Base-by-base conservation (phyloP, 2,113 vertebrate genomes). In the Lontra canadensis region DNA sequence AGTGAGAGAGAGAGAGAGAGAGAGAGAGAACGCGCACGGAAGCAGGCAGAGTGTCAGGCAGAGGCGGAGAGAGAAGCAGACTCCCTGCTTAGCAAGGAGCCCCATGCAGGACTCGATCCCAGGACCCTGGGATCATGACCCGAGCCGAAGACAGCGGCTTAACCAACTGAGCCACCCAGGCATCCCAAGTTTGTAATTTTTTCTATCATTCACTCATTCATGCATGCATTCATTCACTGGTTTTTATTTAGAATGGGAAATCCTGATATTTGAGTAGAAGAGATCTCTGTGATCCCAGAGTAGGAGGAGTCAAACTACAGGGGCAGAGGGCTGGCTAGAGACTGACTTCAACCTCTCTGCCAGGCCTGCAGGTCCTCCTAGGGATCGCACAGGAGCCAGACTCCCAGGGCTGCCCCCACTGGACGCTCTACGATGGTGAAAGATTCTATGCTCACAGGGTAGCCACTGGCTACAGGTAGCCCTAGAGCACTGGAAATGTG, bases 271-370 rank as follows among this genome's bases (percentile, higher is more conserved):
- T 55, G 20, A 88, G n/a, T 1, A 42, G 15, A 59, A 78, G 31
- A 34, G 31, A 76, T 4, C 8, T 36, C 39, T 89, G 17, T 39
- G 4, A 49, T 67, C 47, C 44, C 49, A 71, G 4, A 6, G 71
- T 4, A 82, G 6, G 86, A 20, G 9, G 59, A 36, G 3, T 23
- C 57, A n/a, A 81, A 52, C 25, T 31, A 17, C 81, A 79, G 52
- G 39, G 12, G 6, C 36, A 61, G 59, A 83, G 4, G 18, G n/a
- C 52, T 39, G 59, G 20, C 11, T 6, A 31, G 10, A 63, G 29
- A 52, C 4, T 2, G 52, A 39, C 2, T 14, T 26, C 44, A 74
- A 0, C 0, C 6, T 8, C 29, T 29, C 23, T 25, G 11, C 3
- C n/a, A 17, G 61, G 73, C 15, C 42, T 26, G 10, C 0, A 0